These are phyloP conservation scores for Nautilus pompilius DNA, from an alignment of 1,140 invertebrate species.

Conservation along the genomic window DNA sequence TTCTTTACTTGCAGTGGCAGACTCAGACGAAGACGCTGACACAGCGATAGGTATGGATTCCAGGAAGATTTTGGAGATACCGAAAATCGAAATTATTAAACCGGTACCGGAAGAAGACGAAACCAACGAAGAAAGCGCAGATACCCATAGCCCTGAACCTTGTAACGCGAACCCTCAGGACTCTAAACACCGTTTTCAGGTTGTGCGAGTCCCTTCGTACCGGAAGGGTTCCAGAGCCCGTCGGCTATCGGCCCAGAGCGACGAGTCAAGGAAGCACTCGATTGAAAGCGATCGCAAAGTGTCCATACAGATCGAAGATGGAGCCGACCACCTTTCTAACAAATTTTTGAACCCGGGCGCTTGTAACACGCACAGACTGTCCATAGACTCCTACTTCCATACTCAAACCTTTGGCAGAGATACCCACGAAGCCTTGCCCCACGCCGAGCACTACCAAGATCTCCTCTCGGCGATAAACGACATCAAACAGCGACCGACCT, in stretches of 20 bases:
- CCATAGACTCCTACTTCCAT: conserved; percentile 7
- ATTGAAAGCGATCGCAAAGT: neutral
- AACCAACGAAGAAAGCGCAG: neutral
- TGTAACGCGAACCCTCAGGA: neutral
- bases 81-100: conserved; percentile 1
- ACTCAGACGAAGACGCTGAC: too few relatives aligned
- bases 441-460: conserved; percentile 89
- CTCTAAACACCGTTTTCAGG: neutral
- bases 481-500: conserved; percentile 74
- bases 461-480: conserved; percentile 79
- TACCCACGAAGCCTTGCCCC: conserved; percentile 83
- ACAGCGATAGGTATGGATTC: neutral
- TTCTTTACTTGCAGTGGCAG: too few relatives aligned
- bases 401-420: conserved; percentile 53
- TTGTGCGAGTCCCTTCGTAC: conserved; percentile 2
- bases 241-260: neutral
- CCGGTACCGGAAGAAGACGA: conserved; percentile 3
- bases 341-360: neutral
- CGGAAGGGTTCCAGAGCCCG: neutral
- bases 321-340: neutral
- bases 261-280: neutral
- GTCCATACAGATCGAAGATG: neutral
- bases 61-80: neutral
- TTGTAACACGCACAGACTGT: neutral
- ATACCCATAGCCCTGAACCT: neutral